Conservation (phyloP, 1,140 invertebrate species). For the Eriocheir sinensis region DNA sequence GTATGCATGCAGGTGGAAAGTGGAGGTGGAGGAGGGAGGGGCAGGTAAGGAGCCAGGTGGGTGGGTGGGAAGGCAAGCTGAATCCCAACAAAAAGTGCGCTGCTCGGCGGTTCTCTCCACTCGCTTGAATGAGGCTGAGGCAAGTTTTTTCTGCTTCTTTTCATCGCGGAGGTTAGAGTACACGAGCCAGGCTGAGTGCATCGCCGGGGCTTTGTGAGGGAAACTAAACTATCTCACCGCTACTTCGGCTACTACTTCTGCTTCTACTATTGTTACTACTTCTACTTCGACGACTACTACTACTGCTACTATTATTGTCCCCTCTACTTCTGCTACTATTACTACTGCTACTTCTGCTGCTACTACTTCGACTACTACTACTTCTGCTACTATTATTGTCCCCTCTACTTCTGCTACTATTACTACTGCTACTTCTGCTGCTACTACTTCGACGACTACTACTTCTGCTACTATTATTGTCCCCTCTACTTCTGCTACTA, state of each 20-base stretch:
- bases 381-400: background rate
- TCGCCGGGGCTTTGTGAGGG: background rate
- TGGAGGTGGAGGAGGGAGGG: too few relatives aligned
- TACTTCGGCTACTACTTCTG: background rate
- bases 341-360: background rate
- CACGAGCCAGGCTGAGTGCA: background rate
- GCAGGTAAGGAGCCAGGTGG: background rate
- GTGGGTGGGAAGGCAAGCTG: background rate
- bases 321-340: background rate
- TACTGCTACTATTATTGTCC: too few relatives aligned
- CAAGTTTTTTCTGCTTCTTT: background rate
- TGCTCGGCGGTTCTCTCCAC: background rate
- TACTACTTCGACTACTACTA: background rate
- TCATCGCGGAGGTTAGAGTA: slow-evolving; percentile 13
- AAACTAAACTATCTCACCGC: too few relatives aligned
- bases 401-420: background rate
- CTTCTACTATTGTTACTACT: too few relatives aligned
- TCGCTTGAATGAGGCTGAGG: background rate
- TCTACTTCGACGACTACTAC: background rate
- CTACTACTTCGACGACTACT: background rate
- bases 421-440: background rate
- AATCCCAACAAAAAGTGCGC: background rate
- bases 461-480: too few relatives aligned
- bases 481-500: background rate
- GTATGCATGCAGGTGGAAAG: too few relatives aligned